Evolutionary conservation across 1,140 invertebrate species (phyloP).

Genomic region (Argopecten irradians): DNA sequence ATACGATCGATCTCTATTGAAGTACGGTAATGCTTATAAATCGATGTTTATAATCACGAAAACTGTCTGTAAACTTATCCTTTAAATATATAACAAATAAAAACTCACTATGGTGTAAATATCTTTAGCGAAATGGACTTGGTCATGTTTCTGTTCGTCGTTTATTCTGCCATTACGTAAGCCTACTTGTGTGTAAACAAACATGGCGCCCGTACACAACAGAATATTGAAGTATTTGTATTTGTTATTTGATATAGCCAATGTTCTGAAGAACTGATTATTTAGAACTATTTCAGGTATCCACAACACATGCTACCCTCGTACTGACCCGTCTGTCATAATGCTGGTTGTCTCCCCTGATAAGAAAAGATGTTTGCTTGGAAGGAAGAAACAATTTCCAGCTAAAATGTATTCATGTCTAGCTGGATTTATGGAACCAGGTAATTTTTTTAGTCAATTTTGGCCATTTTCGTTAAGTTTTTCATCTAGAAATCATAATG

Average conservation of each 20-base stretch:
- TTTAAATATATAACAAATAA: no score
- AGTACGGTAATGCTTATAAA: no score
- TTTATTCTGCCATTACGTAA: no score
- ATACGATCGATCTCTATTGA: no score
- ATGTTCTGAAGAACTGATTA: not conserved
- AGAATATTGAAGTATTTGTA: not conserved
- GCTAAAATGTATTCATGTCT: constrained; percentile 81
- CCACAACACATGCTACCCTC: constrained; percentile 75
- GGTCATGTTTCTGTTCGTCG: no score
- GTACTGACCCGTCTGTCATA: constrained; percentile 80
- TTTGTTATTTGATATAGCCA: not conserved
- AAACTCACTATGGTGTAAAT: no score
- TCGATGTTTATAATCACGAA: no score
- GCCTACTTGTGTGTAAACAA: no score
- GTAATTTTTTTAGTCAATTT: constrained; percentile 60
- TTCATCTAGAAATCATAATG: no score
- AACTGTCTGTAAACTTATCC: no score
- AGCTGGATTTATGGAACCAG: constrained; percentile 81
- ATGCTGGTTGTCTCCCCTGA: constrained; percentile 78
- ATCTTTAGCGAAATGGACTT: no score
- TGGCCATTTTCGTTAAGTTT: no score
- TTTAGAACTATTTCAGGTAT: constrained; percentile 69
- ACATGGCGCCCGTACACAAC: not conserved
- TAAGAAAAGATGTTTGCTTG: constrained; percentile 78
- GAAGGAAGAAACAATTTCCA: constrained; percentile 78